Evolutionary conservation across 2,797 vertebrate species (phyloP), one percentile per base, ranked within the genome.

Genomic region (Mergus octosetaceus): DNA sequence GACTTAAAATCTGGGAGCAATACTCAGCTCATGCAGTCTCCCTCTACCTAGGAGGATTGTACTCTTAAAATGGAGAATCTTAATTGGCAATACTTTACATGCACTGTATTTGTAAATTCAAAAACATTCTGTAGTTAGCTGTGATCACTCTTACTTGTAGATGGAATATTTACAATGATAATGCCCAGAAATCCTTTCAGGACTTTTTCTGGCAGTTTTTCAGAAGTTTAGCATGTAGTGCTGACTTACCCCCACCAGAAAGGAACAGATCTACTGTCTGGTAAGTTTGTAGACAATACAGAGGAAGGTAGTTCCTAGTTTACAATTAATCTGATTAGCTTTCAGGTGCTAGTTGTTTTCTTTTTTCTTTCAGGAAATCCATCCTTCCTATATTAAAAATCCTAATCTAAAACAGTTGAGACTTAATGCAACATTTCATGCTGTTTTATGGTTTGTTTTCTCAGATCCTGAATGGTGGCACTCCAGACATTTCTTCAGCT

Each of bases 401-500:
- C 36, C 25, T 34, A 53, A 1, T 41, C 9, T 2, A 41, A 30
- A 53, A 13, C 22, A 49, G 6, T 16, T 68, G 36, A 45, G 43
- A n/a, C 36, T 53, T 64, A 49, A 32, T 53, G 9, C 27, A 71
- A 11, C 13, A n/a, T 85, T 70, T 66, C 13, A 4, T n/a, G 13
- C 16, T 62, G 27, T 8, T 54, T 51, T 30, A 60, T 18, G 56
- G 82, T 97, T 98, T 92, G 1, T 41, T 94, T 69, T 77, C n/a
- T 45, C 56, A 99, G 99, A 99, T 99, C 94, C 98, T 99, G 95
- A 99, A 99, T 19, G 99, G 99, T 89, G 99, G 99, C 85, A 99
- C 99, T 62, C 98, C 99, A 24, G 99, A 99, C 69, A 98, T 99
- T 96, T 98, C 98, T 32, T 98, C 98, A 86, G 98, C 98, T 12